phyloP scores from a whole-genome alignment of 1,140 invertebrate genomes.

The Drosophila ananassae region DNA sequence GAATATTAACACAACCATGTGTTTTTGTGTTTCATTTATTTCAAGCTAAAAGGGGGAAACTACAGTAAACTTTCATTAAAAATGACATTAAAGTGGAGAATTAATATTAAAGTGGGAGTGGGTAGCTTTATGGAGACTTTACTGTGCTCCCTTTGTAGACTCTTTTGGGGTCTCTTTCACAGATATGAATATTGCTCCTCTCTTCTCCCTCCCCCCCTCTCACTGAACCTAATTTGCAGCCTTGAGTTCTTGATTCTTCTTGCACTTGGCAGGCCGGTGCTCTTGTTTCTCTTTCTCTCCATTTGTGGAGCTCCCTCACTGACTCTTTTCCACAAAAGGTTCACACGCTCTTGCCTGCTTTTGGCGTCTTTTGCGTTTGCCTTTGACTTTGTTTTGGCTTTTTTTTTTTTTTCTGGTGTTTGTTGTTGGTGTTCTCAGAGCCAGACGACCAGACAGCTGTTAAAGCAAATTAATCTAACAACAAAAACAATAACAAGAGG shows the following conservation, averaged over 20 bases:
- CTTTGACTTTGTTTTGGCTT: conserved; percentile 39
- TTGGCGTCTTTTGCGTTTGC: conserved; percentile 34
- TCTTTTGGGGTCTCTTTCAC: neutral
- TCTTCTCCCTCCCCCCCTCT: neutral
- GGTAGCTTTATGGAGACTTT: neutral
- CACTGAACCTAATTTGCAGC: conserved; percentile 13
- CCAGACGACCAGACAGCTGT: conserved; percentile 62
- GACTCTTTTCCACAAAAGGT: conserved; percentile 35
- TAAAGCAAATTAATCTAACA: conserved; percentile 64
- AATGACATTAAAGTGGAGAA: too few relatives aligned
- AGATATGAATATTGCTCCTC: neutral
- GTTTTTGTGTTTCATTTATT: conserved; percentile 29
- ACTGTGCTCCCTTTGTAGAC: neutral
- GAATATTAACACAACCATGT: conserved; percentile 46
- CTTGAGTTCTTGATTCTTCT: conserved; percentile 26
- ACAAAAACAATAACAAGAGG: conserved; percentile 9
- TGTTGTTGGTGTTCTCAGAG: conserved; percentile 20
- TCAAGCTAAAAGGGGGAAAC: neutral
- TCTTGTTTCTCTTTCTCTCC: conserved; percentile 14
- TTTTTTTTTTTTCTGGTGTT: neutral
- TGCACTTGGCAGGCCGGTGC: conserved; percentile 36
- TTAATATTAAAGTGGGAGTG: too few relatives aligned
- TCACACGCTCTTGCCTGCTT: conserved; percentile 57
- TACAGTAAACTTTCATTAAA: conserved; percentile 1
- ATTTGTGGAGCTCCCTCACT: conserved; percentile 2